Evolutionary conservation across 2,888 invertebrate species (phyloP).

Genomic region (Cabera pusaria): DNA sequence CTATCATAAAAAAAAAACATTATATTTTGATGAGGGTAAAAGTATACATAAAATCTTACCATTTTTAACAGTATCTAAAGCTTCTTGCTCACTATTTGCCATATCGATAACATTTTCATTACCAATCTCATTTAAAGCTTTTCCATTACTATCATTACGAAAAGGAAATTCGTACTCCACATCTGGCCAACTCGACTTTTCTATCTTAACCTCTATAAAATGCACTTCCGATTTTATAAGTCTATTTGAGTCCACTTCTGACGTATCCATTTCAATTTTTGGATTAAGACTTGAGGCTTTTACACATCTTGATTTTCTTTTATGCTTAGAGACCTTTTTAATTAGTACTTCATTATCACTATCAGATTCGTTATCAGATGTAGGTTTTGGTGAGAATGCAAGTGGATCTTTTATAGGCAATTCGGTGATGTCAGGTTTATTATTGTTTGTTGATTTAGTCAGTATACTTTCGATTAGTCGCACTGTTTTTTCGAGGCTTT

Average conservation of each 20-base stretch:
- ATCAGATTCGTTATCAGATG: neutral
- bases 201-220: conserved; percentile 53
- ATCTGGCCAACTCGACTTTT: conserved; percentile 41
- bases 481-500: conserved; percentile 66
- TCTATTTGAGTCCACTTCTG: too few species aligned
- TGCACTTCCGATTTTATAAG: too few species aligned
- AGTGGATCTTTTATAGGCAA: conserved; percentile 4
- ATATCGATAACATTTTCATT: conserved; percentile 44
- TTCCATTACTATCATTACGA: conserved; percentile 51
- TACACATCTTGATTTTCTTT: conserved; percentile 1
- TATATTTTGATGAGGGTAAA: conserved; percentile 1
- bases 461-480: conserved; percentile 65
- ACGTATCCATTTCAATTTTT: too few species aligned
- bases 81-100: conserved; percentile 51
- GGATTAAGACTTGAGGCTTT: too few species aligned
- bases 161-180: conserved; percentile 47
- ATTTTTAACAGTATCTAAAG: conserved; percentile 43
- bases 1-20: too few species aligned
- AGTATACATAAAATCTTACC: conserved; percentile 49
- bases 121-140: conserved; percentile 36
- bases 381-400: conserved; percentile 5
- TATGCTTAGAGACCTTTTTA: conserved; percentile 3
- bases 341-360: conserved; percentile 13
- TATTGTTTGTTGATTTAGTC: conserved; percentile 38
- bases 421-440: conserved; percentile 19